Base-by-base conservation (phyloP, 2,113 vertebrate species). In the Sylvietta virens region DNA sequence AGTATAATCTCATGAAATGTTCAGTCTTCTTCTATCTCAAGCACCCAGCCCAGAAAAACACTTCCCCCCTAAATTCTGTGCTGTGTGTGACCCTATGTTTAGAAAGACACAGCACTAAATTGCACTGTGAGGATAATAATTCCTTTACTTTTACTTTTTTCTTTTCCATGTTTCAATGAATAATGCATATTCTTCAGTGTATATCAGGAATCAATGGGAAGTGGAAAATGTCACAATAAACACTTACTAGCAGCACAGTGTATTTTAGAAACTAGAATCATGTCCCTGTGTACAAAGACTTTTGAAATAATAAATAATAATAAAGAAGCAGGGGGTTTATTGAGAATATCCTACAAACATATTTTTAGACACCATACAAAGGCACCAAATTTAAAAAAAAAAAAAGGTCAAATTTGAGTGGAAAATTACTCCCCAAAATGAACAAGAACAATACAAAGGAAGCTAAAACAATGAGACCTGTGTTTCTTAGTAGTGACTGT, bases 401-500 rank as follows among this genome's bases (percentile, higher is more conserved):
- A 30, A 26, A 30, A 53, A 42, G 28, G 47, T 42, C 51, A 80
- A 84, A 66, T 90, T 31, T 84, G 47, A 90, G 39, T 50, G 83
- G 79, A 94, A 96, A 93, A 92, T 60, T 60, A 76, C 81, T 92
- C 27, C 39, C 31, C 30, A 82, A 81, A 82, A 6, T 2, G 8
- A 85, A 58, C 40, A 65, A 69, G 70, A 82, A 80, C 50, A 79
- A 76, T 28, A 85, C 17, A 60, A 74, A 92, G 79, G 73, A 82
- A 88, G 54, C 42, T 86, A 61, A 78, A 94, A 84, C 57, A 86
- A 92, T 87, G n/a, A 84, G 42, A 90, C 66, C 31, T 74, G 53
- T 24, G 53, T 91, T 93, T 96, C 77, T 89, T 83, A 81, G 39
- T 86, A 93, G 35, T 45, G 66, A 74, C 82, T 97, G 61, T 86